phyloP scores from a whole-genome alignment of 2,113 vertebrate species.

The Brachypodius melanocephalos region DNA sequence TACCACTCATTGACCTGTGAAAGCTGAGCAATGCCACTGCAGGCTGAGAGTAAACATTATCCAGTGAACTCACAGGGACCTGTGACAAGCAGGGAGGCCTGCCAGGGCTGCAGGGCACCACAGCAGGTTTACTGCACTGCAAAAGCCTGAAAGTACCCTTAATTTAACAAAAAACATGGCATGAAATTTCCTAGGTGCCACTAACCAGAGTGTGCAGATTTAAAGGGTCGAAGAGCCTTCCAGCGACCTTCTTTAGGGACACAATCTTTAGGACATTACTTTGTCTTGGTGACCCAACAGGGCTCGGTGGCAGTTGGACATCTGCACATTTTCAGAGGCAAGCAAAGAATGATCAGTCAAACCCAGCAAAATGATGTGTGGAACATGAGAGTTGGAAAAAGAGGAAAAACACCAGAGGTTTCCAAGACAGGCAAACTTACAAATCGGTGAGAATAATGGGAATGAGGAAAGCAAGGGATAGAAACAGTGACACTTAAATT shows the following conservation, averaged over 20 bases:
- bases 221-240: not conserved
- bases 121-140: not conserved
- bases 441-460: not conserved
- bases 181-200: not conserved
- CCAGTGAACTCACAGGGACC: not conserved
- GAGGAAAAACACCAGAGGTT: not conserved
- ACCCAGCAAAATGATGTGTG: not conserved
- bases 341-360: not conserved
- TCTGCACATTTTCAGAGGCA: not conserved
- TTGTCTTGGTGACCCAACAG: not conserved
- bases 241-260: not conserved
- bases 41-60: not conserved
- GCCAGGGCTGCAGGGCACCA: not conserved
- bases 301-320: not conserved
- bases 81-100: not conserved
- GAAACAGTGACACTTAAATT: not conserved
- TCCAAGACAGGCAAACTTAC: not conserved
- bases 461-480: not conserved
- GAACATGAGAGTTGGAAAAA: not conserved
- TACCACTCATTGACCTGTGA: not conserved
- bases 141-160: not conserved
- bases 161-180: not conserved
- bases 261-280: not conserved
- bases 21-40: not conserved
- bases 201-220: not conserved